phyloP scores from a whole-genome alignment of 2,888 invertebrate genomes.

The Torymus tubicola region DNA sequence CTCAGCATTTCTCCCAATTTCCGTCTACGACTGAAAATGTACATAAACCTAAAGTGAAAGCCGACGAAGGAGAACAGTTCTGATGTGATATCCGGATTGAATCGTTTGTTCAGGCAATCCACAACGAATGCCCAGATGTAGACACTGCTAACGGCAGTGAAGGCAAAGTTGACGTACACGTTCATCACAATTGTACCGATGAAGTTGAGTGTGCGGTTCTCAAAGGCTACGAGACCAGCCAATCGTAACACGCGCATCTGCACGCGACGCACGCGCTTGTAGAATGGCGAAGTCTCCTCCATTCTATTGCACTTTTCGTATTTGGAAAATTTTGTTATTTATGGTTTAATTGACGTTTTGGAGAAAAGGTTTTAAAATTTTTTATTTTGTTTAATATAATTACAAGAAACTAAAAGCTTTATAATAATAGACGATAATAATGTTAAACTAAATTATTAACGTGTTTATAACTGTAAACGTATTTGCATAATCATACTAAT shows the following conservation, averaged over 20 bases:
- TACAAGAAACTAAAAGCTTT: too few relatives aligned
- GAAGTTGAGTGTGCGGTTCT: constrained; percentile 15
- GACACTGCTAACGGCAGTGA: constrained; percentile 46
- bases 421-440: too few relatives aligned
- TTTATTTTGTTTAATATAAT: too few relatives aligned
- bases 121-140: constrained; percentile 48
- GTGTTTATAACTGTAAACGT: too few relatives aligned
- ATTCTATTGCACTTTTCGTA: constrained; percentile 1
- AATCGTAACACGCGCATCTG: constrained; percentile 39
- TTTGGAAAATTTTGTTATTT: not conserved
- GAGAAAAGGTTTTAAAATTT: too few relatives aligned
- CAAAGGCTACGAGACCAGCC: constrained; percentile 35
- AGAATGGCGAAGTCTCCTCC: constrained; percentile 47
- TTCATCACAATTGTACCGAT: constrained; percentile 13
- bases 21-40: constrained; percentile 30
- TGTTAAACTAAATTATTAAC: too few relatives aligned
- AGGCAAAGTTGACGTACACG: constrained; percentile 46
- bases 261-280: constrained; percentile 30
- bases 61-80: constrained; percentile 52
- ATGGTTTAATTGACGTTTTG: not conserved
- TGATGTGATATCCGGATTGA: constrained; percentile 50
- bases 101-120: constrained; percentile 32
- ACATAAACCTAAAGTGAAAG: constrained; percentile 49
- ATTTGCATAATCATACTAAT: too few relatives aligned
- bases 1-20: constrained; percentile 33